Percentiles rank a stretch among this genome's conserved stretches.
Conservation (phyloP, 2,888 invertebrate species). For the Pandemis heparana region DNA sequence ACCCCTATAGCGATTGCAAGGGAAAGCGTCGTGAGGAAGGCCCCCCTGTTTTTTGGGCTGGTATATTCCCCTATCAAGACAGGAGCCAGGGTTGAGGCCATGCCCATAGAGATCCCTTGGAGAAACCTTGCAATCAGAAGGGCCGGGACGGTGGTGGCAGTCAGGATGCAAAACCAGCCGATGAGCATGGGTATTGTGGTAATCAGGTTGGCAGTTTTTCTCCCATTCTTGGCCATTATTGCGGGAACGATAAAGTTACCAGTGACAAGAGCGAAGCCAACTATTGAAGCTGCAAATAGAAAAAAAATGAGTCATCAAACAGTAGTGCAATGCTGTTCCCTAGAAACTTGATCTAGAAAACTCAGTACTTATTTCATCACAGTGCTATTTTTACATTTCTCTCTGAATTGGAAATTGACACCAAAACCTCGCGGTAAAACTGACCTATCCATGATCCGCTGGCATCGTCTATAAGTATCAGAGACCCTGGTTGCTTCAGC, state of each 20-base stretch:
- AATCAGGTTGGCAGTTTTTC: conserved; percentile 78
- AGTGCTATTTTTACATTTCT: too few relatives aligned
- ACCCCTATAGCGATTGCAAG: conserved; percentile 86
- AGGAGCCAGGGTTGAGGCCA: conserved; percentile 77
- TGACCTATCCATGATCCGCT: conserved; percentile 83
- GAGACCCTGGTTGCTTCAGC: conserved; percentile 65
- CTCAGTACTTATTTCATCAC: too few relatives aligned
- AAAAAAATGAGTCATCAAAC: conserved; percentile 14
- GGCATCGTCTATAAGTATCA: conserved; percentile 67
- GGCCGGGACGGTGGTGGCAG: conserved; percentile 63
- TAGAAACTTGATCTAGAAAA: too few relatives aligned
- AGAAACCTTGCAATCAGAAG: conserved; percentile 66
- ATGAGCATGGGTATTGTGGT: conserved; percentile 74
- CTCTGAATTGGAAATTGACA: too few relatives aligned
- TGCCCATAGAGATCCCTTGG: conserved; percentile 81
- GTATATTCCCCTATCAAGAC: conserved; percentile 83
- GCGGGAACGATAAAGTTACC: conserved; percentile 68
- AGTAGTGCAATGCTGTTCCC: too few relatives aligned
- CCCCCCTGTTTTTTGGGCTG: conserved; percentile 85
- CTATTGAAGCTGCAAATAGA: conserved; percentile 66
- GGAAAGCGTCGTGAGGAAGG: conserved; percentile 84
- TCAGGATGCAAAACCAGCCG: conserved; percentile 83
- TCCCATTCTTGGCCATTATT: conserved; percentile 83
- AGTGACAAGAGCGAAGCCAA: conserved; percentile 64
- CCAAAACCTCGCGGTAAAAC: conserved; percentile 7